Evolutionary conservation across 1,140 invertebrate genomes (phyloP).

Genomic region (Drosophila trapezifrons): DNA sequence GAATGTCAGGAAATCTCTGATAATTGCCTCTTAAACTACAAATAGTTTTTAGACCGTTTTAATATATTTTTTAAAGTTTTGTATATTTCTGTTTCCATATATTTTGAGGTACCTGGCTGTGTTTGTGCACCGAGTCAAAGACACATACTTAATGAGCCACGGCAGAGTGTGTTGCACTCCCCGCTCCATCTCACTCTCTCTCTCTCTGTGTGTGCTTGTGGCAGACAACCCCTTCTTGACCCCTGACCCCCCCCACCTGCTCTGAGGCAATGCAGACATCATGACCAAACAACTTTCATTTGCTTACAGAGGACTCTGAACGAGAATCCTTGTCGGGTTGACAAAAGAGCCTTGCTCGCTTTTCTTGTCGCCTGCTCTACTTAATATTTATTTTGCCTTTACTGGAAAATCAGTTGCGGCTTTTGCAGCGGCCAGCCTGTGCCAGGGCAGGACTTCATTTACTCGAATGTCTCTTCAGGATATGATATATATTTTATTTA

Average conservation of each 20-base stretch:
- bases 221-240: slow-evolving; percentile 28
- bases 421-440: slow-evolving; percentile 7
- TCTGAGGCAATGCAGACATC: slow-evolving; percentile 47
- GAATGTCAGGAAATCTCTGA: too few relatives aligned
- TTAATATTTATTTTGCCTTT: slow-evolving; percentile 30
- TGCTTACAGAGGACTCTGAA: slow-evolving; percentile 39
- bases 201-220: slow-evolving; percentile 8
- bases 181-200: slow-evolving; percentile 7
- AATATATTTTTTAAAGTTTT: too few relatives aligned
- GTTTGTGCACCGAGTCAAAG: slow-evolving; percentile 13
- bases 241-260: slow-evolving; percentile 1
- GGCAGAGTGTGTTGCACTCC: slow-evolving; percentile 64
- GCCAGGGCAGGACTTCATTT: background rate
- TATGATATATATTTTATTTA: background rate
- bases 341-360: slow-evolving; percentile 25
- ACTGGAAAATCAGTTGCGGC: slow-evolving; percentile 20
- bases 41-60: background rate
- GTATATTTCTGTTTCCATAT: background rate
- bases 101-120: background rate
- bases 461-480: too few relatives aligned
- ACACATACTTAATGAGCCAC: slow-evolving; percentile 69
- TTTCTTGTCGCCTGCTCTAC: slow-evolving; percentile 14
- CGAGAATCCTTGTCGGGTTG: slow-evolving; percentile 33
- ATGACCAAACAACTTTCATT: slow-evolving; percentile 57
- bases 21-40: background rate